phyloP scores from a whole-genome alignment of 2,888 invertebrate genomes.

The Stegana nigrithorax region DNA sequence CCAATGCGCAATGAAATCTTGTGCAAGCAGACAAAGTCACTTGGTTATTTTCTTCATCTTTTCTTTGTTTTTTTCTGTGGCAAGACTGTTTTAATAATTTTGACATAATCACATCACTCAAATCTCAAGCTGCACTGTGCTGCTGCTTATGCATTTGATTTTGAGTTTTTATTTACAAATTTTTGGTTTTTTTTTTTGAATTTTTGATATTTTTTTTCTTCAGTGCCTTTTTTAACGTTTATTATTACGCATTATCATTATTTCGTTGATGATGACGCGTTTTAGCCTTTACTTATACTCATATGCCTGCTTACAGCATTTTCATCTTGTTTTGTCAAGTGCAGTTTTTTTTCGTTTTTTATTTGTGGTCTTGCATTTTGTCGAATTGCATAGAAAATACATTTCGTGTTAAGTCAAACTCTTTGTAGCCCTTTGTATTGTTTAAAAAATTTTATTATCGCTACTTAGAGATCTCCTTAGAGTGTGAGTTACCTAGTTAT shows the following conservation, averaged over 20 bases:
- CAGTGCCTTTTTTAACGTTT: not conserved
- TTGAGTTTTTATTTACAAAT: not conserved
- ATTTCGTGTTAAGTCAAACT: slow-evolving; percentile 5
- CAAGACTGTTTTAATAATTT: slow-evolving; percentile 60
- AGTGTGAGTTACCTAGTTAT: not conserved
- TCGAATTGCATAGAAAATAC: too few species aligned
- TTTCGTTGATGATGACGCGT: slow-evolving; percentile 7
- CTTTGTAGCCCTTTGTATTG: not conserved
- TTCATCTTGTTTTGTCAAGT: slow-evolving; percentile 8
- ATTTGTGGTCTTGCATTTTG: not conserved
- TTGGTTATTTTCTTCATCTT: too few species aligned
- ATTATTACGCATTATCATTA: not conserved
- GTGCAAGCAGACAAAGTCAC: slow-evolving; percentile 3
- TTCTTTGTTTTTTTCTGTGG: too few species aligned
- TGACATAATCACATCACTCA: slow-evolving; percentile 60
- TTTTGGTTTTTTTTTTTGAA: not conserved
- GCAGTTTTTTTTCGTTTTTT: slow-evolving; percentile 6
- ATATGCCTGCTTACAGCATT: not conserved
- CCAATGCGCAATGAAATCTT: too few species aligned
- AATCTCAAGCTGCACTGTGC: slow-evolving; percentile 36
- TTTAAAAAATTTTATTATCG: slow-evolving; percentile 1
- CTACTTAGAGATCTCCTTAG: slow-evolving; percentile 9
- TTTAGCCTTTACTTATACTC: not conserved
- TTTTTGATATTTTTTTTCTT: not conserved
- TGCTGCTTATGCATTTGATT: not conserved